A percentile compares a stretch with the other conserved stretches of the same genome.
Conservation (phyloP, 2,797 vertebrate species). For the Sphenopsis melanotis region DNA sequence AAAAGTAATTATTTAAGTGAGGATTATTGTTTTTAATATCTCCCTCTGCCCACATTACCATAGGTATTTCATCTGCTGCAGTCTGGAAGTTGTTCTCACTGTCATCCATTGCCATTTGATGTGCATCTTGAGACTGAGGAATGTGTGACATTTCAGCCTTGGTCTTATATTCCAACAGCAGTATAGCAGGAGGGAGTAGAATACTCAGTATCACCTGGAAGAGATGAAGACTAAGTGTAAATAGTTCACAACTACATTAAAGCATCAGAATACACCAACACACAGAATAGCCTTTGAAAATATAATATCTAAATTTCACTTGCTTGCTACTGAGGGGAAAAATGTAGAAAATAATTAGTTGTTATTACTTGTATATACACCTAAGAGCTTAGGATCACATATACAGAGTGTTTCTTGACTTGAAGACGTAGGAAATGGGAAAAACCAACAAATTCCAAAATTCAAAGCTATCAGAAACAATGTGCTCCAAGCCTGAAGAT, state of each 20-base stretch:
- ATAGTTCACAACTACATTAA: neutral
- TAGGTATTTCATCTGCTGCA: constrained; percentile 88
- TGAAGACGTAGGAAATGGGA: neutral
- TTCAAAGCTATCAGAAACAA: neutral
- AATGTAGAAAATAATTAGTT: neutral
- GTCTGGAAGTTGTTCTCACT: constrained; percentile 95
- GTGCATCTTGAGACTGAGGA: constrained; percentile 96
- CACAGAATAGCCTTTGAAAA: neutral
- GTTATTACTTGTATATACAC: neutral
- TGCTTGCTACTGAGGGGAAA: neutral
- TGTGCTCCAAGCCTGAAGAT: neutral
- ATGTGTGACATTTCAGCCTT: constrained; percentile 99
- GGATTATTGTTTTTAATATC: neutral
- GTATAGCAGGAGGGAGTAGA: constrained; percentile 92
- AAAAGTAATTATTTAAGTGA: neutral
- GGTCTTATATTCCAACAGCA: constrained; percentile 96
- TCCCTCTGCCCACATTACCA: constrained; percentile 76
- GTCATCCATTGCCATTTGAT: constrained; percentile 98
- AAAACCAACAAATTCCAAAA: neutral
- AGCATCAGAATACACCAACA: neutral
- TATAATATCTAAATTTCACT: neutral
- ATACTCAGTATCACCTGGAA: constrained; percentile 96
- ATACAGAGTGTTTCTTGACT: neutral
- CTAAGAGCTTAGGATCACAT: neutral
- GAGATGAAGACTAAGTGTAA: constrained; percentile 6